Conservation (phyloP, 2,888 invertebrate species). For the Platycheirus albimanus region DNA sequence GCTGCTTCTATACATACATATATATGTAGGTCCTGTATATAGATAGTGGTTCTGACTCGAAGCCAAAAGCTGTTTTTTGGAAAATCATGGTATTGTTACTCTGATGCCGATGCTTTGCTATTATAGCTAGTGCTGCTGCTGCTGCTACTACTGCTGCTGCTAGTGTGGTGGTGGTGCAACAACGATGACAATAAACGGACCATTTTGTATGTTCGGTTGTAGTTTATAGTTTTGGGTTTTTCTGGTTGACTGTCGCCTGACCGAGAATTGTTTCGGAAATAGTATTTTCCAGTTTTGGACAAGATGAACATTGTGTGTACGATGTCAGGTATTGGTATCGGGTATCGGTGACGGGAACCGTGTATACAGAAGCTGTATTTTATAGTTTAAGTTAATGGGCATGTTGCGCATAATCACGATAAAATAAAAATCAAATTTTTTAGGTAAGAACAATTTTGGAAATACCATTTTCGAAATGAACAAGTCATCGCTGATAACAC, state of each 20-base stretch:
- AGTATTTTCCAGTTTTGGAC: constrained; percentile 34
- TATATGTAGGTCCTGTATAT: too few species aligned
- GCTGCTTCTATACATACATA: background rate
- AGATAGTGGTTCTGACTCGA: constrained; percentile 35
- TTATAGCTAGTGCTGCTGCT: too few species aligned
- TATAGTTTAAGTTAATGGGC: constrained; percentile 22
- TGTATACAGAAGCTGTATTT: constrained; percentile 10
- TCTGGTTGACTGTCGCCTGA: constrained; percentile 53
- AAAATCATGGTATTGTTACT: constrained; percentile 42
- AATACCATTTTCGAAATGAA: too few species aligned
- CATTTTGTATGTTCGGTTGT: constrained; percentile 49
- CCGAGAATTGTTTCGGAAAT: constrained; percentile 61
- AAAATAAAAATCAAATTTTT: too few species aligned
- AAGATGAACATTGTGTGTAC: constrained; percentile 12
- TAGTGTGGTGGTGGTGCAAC: constrained; percentile 26
- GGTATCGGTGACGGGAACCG: background rate
- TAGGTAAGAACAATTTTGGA: too few species aligned
- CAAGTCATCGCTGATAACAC: too few species aligned
- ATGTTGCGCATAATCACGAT: constrained; percentile 18
- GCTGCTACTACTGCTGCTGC: too few species aligned
- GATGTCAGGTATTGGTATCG: constrained; percentile 49
- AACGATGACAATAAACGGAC: constrained; percentile 27
- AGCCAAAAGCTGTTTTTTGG: constrained; percentile 61
- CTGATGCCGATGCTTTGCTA: too few species aligned
- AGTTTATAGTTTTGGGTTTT: constrained; percentile 67